Conservation (phyloP, 2,888 invertebrate genomes). For the Drosophila rellima region DNA sequence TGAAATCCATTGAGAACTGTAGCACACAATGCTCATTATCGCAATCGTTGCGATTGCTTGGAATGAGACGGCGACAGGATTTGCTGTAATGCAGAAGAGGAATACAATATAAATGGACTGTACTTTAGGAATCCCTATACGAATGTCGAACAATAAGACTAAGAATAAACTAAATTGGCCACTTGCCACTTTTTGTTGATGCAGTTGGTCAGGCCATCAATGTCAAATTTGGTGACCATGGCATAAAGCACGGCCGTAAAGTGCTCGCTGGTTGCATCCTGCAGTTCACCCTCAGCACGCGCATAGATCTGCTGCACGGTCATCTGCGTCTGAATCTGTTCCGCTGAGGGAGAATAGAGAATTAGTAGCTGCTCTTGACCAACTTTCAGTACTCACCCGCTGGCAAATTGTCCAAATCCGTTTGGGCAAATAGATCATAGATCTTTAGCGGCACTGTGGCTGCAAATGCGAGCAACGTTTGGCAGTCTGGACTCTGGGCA, state of each 20-base stretch:
- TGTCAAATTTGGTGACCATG: slow-evolving; percentile 89
- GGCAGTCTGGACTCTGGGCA: slow-evolving; percentile 87
- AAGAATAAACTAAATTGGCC: background rate
- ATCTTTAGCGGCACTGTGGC: slow-evolving; percentile 38
- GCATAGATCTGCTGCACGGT: slow-evolving; percentile 87
- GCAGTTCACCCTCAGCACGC: slow-evolving; percentile 84
- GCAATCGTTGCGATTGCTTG: slow-evolving; percentile 62
- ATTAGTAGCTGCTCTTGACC: background rate
- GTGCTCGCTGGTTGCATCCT: slow-evolving; percentile 86
- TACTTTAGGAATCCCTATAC: too few species aligned
- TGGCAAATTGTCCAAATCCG: slow-evolving; percentile 76
- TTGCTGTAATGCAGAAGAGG: slow-evolving; percentile 55
- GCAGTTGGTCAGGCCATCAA: slow-evolving; percentile 87
- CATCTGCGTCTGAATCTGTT: slow-evolving; percentile 86
- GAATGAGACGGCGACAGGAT: slow-evolving; percentile 67
- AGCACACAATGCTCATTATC: slow-evolving; percentile 77
- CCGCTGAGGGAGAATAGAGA: slow-evolving; percentile 39
- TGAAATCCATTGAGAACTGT: slow-evolving; percentile 69
- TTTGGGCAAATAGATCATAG: slow-evolving; percentile 59
- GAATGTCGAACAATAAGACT: too few species aligned
- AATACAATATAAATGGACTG: background rate
- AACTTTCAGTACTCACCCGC: slow-evolving; percentile 82
- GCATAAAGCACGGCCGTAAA: slow-evolving; percentile 91
- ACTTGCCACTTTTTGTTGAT: slow-evolving; percentile 86
- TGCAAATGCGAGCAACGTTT: slow-evolving; percentile 84